These are phyloP conservation scores for Hypotaenidia philippensis DNA, from an alignment of 2,797 vertebrate species.

Conservation along the genomic window DNA sequence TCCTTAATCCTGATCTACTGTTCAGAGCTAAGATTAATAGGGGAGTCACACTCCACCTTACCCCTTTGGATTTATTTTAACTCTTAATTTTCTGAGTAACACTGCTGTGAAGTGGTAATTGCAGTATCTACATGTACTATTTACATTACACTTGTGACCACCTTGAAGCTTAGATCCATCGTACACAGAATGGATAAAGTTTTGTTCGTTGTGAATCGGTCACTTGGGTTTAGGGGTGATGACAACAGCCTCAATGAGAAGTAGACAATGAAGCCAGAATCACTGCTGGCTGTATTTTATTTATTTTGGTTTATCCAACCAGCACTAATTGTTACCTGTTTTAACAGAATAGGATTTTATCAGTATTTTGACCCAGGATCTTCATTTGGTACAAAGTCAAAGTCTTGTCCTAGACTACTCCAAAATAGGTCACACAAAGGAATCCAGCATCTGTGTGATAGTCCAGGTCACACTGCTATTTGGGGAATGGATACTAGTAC, in stretches of 20 bases:
- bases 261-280: not conserved
- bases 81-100: not conserved
- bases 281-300: not conserved
- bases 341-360: not conserved
- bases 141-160: not conserved
- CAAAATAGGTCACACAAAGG: constrained; percentile 80
- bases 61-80: not conserved
- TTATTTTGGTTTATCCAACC: not conserved
- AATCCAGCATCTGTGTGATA: constrained; percentile 68
- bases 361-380: not conserved
- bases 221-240: not conserved
- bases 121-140: not conserved
- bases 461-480: constrained; percentile 81
- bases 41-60: not conserved
- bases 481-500: constrained; percentile 88
- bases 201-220: not conserved
- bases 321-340: not conserved
- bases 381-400: not conserved
- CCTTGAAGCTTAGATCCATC: not conserved
- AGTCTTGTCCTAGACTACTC: constrained; percentile 20
- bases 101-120: not conserved
- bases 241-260: not conserved
- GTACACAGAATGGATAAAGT: rapidly evolving
- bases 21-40: not conserved
- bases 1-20: not conserved